Evolutionary conservation across 2,113 vertebrate species (phyloP).

Genomic region (Calyptommatus sinebrachiatus): DNA sequence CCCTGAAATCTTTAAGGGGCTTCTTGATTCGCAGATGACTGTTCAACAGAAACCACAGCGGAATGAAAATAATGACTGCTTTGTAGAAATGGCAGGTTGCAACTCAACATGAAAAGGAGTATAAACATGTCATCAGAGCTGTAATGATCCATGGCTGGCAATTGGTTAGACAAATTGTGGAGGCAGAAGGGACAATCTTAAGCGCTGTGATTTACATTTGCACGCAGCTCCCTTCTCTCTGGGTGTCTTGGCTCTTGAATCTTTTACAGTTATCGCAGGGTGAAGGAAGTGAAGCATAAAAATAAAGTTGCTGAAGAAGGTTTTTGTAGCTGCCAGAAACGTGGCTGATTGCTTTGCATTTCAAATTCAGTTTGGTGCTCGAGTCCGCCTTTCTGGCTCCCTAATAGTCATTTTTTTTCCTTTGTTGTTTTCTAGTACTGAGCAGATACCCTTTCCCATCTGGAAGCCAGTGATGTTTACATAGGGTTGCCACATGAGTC

Average conservation of each 20-base stretch:
- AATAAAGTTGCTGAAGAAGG: not conserved
- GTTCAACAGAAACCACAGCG: not conserved
- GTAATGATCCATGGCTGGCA: too few relatives aligned
- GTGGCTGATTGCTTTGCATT: too few relatives aligned
- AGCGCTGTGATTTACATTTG: not conserved
- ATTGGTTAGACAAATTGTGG: too few relatives aligned
- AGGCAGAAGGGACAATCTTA: too few relatives aligned
- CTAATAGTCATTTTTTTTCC: not conserved
- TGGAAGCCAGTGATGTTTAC: too few relatives aligned
- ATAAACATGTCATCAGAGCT: not conserved
- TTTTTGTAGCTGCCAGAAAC: not conserved
- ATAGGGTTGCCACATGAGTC: too few relatives aligned
- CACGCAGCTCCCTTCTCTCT: not conserved
- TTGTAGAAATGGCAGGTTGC: not conserved
- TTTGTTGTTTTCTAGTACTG: not conserved
- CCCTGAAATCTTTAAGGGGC: not conserved
- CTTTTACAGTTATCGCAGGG: not conserved
- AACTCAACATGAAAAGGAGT: not conserved
- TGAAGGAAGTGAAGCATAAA: not conserved
- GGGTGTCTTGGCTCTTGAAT: not conserved
- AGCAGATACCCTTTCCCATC: fast-evolving
- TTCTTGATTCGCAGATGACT: not conserved
- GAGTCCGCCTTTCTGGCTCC: not conserved
- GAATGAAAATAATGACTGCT: not conserved
- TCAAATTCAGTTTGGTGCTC: not conserved